These are phyloP conservation scores for Aelia acuminata DNA, from an alignment of 2,888 invertebrate species.

Conservation along the genomic window DNA sequence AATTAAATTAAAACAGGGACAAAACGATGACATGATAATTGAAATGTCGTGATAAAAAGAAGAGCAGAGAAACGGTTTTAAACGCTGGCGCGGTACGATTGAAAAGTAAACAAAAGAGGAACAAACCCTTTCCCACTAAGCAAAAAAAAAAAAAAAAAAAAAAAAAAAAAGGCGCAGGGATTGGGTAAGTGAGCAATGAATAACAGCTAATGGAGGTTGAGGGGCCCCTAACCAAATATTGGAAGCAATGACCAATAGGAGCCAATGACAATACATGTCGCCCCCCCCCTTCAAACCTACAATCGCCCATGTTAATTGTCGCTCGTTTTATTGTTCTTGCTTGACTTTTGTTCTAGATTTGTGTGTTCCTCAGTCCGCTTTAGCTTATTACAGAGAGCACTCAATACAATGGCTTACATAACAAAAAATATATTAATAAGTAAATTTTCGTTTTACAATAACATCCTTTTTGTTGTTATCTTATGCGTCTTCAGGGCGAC, in stretches of 20 bases:
- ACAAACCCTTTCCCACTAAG: not conserved
- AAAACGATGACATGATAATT: not conserved
- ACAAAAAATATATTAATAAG: too few relatives aligned
- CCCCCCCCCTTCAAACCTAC: not conserved
- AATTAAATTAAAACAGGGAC: not conserved
- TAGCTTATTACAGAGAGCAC: not conserved
- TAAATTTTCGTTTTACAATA: too few relatives aligned
- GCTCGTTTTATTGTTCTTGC: not conserved
- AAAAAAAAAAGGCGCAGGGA: not conserved
- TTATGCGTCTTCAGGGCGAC: too few relatives aligned
- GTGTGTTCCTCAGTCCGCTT: not conserved
- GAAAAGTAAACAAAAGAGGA: not conserved
- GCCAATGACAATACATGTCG: not conserved
- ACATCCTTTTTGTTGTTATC: too few relatives aligned
- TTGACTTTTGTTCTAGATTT: not conserved
- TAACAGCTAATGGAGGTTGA: not conserved
- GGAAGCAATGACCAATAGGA: not conserved
- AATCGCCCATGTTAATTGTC: not conserved
- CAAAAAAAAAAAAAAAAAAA: not conserved
- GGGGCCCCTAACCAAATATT: not conserved
- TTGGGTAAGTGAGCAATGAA: constrained; percentile 14
- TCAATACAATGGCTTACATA: not conserved
- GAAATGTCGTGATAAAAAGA: not conserved
- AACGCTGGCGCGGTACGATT: not conserved
- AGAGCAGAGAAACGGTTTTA: not conserved